These are phyloP conservation scores for Siniperca scherzeri DNA, from an alignment of 2,797 vertebrate species.

Conservation along the genomic window DNA sequence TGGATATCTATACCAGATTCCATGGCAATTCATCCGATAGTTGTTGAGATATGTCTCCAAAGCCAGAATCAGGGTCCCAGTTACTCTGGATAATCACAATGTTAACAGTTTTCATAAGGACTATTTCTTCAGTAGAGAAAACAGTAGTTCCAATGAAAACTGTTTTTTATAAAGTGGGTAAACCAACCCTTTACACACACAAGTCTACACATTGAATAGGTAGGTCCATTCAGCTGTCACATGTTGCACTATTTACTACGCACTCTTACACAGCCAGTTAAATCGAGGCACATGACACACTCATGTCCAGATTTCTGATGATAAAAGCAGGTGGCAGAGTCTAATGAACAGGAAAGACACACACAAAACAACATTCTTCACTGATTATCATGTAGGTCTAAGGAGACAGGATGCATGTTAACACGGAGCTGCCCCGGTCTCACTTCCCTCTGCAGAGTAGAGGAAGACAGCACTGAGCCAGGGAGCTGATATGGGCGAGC, in stretches of 20 bases:
- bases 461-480: conserved; percentile 40
- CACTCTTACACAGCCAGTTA: not conserved
- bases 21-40: no score
- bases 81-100: not conserved
- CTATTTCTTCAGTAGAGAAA: not conserved
- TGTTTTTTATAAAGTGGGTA: not conserved
- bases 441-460: conserved; percentile 46
- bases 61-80: not conserved
- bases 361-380: conserved; percentile 35
- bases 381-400: conserved; percentile 49
- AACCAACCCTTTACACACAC: not conserved
- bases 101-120: not conserved
- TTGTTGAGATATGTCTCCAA: not conserved
- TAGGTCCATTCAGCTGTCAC: not conserved
- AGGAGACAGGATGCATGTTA: conserved; percentile 65
- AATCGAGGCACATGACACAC: conserved; percentile 19
- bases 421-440: conserved; percentile 32
- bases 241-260: not conserved
- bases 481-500: conserved; percentile 40
- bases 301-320: conserved; percentile 1
- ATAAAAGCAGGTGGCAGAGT: conserved; percentile 32
- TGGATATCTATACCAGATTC: not conserved
- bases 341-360: conserved; percentile 32
- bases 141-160: not conserved
- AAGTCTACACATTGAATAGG: not conserved